These are phyloP conservation scores for Acromyrmex echinatior DNA, from an alignment of 1,140 invertebrate species.

Conservation along the genomic window DNA sequence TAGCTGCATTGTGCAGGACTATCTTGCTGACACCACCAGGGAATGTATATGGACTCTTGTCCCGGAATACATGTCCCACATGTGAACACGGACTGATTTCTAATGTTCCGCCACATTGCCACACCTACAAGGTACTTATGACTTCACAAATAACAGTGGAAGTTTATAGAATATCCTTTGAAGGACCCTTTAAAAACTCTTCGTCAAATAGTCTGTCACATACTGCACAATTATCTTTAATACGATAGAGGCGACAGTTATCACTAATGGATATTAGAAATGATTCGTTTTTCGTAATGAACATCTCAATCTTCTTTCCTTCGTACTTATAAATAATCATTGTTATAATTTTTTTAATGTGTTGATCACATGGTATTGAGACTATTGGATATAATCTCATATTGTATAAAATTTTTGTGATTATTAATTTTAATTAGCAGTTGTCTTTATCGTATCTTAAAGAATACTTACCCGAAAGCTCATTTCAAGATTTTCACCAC, in stretches of 20 bases:
- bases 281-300: neutral
- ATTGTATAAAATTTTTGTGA: neutral
- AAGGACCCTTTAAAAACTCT: conserved; percentile 12
- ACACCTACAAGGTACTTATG: conserved; percentile 92
- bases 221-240: neutral
- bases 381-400: neutral
- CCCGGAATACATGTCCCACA: conserved; percentile 99
- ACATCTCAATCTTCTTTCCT: neutral
- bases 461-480: conserved; percentile 96
- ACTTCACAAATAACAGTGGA: conserved; percentile 70
- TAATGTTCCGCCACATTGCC: conserved; percentile 98
- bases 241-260: neutral
- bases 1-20: conserved; percentile 98
- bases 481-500: conserved; percentile 99
- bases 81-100: conserved; percentile 98
- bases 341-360: conserved; percentile 2
- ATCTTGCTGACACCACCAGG: conserved; percentile 99
- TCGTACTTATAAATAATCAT: neutral
- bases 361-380: no score
- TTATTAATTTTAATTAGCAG: neutral
- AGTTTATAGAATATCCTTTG: conserved; percentile 35
- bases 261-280: neutral
- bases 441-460: neutral
- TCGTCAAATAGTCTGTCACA: neutral
- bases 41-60: conserved; percentile 99